Evolutionary conservation across 2,888 invertebrate genomes (phyloP).

Genomic region (Euplagia quadripunctaria): DNA sequence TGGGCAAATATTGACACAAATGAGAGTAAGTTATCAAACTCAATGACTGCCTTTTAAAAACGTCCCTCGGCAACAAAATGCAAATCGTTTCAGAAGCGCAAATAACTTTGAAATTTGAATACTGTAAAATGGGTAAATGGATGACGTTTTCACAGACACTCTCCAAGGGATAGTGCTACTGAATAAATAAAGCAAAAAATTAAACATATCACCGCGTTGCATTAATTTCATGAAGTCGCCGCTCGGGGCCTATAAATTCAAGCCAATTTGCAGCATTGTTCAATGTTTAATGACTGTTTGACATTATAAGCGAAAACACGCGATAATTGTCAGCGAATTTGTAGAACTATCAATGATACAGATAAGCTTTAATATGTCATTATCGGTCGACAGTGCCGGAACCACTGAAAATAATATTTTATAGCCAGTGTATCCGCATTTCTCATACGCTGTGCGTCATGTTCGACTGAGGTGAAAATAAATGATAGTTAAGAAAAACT

Average conservation of each 20-base stretch:
- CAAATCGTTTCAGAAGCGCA: conserved; percentile 21
- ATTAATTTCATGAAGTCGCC: conserved; percentile 41
- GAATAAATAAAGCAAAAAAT: conserved; percentile 32
- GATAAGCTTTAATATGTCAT: conserved; percentile 63
- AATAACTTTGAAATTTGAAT: conserved; percentile 20
- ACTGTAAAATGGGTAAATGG: conserved; percentile 25
- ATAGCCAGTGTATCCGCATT: conserved; percentile 41
- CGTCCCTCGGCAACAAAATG: conserved; percentile 7
- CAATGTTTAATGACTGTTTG: conserved; percentile 27
- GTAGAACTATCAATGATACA: conserved; percentile 55
- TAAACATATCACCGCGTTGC: conserved; percentile 25
- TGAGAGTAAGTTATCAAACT: background rate
- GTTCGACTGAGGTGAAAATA: conserved; percentile 35
- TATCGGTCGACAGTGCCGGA: conserved; percentile 51
- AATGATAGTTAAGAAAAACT: no score
- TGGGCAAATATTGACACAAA: conserved; percentile 1
- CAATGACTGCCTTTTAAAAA: conserved; percentile 6
- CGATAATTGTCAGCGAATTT: conserved; percentile 58
- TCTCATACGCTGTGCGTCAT: conserved; percentile 48
- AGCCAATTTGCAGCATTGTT: conserved; percentile 22
- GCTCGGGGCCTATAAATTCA: conserved; percentile 44
- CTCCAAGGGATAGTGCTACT: conserved; percentile 21
- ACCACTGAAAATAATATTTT: conserved; percentile 43
- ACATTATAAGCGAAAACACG: conserved; percentile 41
- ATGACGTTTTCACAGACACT: conserved; percentile 26